Evolutionary conservation across 2,113 vertebrate species (phyloP), one percentile per base, ranked within the genome.

Genomic region (Phyllostomus hastatus): DNA sequence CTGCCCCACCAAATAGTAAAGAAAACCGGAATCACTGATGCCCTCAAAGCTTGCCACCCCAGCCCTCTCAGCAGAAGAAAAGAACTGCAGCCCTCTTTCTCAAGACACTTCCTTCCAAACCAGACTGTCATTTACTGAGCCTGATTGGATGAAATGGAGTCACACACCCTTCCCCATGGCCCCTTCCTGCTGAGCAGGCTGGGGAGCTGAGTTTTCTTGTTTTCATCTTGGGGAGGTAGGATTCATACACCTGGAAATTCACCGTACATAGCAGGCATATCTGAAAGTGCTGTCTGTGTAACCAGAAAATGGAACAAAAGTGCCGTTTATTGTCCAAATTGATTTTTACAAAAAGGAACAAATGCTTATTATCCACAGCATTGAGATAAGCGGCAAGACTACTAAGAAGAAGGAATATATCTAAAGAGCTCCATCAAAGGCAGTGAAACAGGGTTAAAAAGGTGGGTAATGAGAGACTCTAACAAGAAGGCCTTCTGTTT

Each of bases 111-210:
- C 24, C 16, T 64, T 85, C 24, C 31, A 48, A 48, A 57, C 38
- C 50, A 41, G 38, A n/a, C 5, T 10, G 5, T 73, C 14, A 50
- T 2, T 2, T 84, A 1, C 16, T 78, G 16, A 66, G 24, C 83
- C 17, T 54, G 12, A 66, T 2, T 38, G 38, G 8, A 38, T 69
- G 33, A 88, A 52, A n/a, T 10, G 28, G 28, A 94, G n/a, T 61
- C 41, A 66, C 2, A 2, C 24, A 46, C 41, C 33, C 2, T 0
- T 33, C 38, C 20, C 33, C 19, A 31, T 0, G 0, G 26, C 4
- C 1, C 16, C 10, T 76, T 28, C 12, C 59, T 91, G 10, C 31
- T 73, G 61, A 92, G 15, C 19, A 64, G 20, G 20, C 20, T 31
- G 19, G 15, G 28, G 35, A 31, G 28, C 35, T 31, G 33, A 46